These are phyloP conservation scores for Pentalonia nigronervosa DNA, from an alignment of 1,140 invertebrate species.

Conservation along the genomic window DNA sequence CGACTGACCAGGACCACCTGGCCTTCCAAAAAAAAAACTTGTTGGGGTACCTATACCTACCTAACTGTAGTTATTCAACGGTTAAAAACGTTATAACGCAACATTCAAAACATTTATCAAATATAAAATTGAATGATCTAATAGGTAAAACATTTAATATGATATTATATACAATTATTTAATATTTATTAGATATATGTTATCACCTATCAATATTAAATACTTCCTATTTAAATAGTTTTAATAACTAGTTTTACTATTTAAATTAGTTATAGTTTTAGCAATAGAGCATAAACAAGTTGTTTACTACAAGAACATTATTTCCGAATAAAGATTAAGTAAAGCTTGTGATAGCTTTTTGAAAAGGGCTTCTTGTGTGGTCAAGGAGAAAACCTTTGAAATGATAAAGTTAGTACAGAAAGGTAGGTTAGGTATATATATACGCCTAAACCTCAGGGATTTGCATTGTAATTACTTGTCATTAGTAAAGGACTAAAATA, in stretches of 20 bases:
- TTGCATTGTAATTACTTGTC: conserved; percentile 1
- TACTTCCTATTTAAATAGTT: neutral
- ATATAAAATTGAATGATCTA: neutral
- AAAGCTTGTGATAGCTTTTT: conserved; percentile 41
- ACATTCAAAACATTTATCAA: neutral
- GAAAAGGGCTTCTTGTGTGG: conserved; percentile 44
- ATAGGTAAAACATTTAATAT: neutral
- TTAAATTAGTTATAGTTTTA: neutral
- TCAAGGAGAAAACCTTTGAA: conserved; percentile 54
- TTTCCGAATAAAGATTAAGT: conserved; percentile 48
- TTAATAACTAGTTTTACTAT: neutral
- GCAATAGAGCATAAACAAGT: neutral
- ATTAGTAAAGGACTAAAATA: conserved; percentile 15
- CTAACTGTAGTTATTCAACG: neutral
- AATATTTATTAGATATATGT: neutral
- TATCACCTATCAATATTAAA: neutral
- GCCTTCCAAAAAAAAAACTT: conserved; percentile 39
- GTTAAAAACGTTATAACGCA: conserved; percentile 15
- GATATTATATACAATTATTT: neutral
- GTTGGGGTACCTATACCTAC: neutral
- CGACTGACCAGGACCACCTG: conserved; percentile 51
- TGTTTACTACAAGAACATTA: conserved; percentile 11
- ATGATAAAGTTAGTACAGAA: conserved; percentile 52
- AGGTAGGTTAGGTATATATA: neutral
- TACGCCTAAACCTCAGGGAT: conserved; percentile 18